These are phyloP conservation scores for Chamaea fasciata DNA, from an alignment of 2,113 vertebrate genomes.

Conservation along the genomic window DNA sequence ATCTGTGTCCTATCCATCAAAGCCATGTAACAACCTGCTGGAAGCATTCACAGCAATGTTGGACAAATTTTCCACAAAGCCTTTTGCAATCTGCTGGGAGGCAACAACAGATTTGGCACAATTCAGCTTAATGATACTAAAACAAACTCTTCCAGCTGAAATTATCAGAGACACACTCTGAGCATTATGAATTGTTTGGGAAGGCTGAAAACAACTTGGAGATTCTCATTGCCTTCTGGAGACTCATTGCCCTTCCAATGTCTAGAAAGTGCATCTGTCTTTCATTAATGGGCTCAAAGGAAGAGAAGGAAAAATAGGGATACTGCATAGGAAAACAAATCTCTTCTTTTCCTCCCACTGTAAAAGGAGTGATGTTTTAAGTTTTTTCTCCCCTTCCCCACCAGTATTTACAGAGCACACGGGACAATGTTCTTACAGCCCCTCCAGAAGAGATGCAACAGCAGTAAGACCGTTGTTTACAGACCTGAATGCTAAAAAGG, in stretches of 20 bases:
- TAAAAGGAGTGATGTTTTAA: background rate
- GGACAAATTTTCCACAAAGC: constrained; percentile 26
- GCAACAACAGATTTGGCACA: background rate
- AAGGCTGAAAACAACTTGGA: background rate
- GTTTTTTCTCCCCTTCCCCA: background rate
- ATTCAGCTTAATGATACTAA: background rate
- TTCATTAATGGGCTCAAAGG: background rate
- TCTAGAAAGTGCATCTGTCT: background rate
- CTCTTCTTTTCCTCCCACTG: background rate
- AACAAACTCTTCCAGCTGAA: constrained; percentile 15
- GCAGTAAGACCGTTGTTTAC: background rate
- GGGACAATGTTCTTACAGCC: background rate
- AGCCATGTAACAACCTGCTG: constrained; percentile 42
- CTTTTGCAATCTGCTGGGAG: background rate
- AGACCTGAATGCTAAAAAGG: background rate
- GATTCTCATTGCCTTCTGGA: background rate
- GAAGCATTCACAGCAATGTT: background rate
- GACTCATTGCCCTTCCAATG: background rate
- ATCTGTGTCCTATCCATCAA: constrained; percentile 23
- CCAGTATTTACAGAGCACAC: background rate
- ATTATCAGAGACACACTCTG: background rate
- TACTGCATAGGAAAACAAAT: background rate
- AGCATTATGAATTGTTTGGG: background rate
- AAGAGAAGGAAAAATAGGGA: background rate
- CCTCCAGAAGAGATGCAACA: background rate